Conservation (phyloP, 2,888 invertebrate species). For the Limnephilus lunatus region DNA sequence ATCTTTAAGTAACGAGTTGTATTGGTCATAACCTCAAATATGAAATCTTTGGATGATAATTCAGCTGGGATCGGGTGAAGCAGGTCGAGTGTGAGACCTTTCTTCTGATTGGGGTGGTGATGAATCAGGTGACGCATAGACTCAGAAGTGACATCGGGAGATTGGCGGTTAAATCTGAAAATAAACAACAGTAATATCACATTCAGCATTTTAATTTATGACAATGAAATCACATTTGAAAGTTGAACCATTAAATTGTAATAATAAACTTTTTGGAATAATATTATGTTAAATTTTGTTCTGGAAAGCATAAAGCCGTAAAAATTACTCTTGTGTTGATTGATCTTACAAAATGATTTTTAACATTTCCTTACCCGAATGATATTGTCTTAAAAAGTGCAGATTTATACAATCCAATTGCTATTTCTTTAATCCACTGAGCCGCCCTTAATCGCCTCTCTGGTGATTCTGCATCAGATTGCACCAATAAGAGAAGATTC, state of each 20-base stretch:
- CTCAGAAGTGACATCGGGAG: constrained; percentile 1
- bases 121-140: constrained; percentile 25
- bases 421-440: constrained; percentile 77
- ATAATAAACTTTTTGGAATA: too few relatives aligned
- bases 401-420: constrained; percentile 72
- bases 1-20: constrained; percentile 73
- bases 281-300: background rate
- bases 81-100: constrained; percentile 71
- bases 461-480: constrained; percentile 69
- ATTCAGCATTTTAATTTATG: background rate
- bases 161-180: constrained; percentile 48
- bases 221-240: background rate
- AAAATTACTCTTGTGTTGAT: background rate
- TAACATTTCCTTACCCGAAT: constrained; percentile 42
- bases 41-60: constrained; percentile 71
- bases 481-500: constrained; percentile 73
- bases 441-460: constrained; percentile 73
- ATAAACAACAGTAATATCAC: background rate
- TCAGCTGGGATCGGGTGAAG: constrained; percentile 71
- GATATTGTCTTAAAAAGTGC: constrained; percentile 69
- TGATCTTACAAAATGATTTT: background rate
- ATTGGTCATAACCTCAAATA: constrained; percentile 72
- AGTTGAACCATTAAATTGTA: background rate
- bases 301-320: background rate
- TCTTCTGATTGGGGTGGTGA: constrained; percentile 70